Conservation (phyloP, 2,113 vertebrate species). For the Pardalotus punctatus region DNA sequence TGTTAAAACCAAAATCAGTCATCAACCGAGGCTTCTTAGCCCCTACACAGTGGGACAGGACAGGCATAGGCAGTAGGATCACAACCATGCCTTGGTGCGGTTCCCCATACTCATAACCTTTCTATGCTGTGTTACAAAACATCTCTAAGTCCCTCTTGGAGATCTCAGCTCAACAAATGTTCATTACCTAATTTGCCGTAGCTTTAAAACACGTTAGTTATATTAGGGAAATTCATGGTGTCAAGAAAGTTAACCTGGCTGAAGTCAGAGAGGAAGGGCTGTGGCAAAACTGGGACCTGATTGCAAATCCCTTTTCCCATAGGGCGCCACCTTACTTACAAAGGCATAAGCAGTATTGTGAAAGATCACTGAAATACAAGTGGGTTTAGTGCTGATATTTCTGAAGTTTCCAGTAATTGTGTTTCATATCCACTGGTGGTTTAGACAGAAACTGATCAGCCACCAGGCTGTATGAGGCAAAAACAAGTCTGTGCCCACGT, state of each 20-base stretch:
- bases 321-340: not conserved
- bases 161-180: not conserved
- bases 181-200: not conserved
- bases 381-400: not conserved
- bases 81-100: accelerated
- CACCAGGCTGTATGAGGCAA: accelerated
- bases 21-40: not conserved
- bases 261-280: not conserved
- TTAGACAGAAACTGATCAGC: not conserved
- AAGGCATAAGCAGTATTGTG: not conserved
- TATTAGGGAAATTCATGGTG: not conserved
- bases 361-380: not conserved
- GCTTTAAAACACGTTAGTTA: not conserved
- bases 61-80: not conserved
- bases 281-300: not conserved
- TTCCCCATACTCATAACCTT: accelerated
- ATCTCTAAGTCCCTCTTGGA: not conserved
- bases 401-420: not conserved
- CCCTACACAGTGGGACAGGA: not conserved
- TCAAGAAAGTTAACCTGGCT: not conserved
- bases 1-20: not conserved
- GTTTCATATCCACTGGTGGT: not conserved
- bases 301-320: not conserved
- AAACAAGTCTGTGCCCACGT: not conserved
- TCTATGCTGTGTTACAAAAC: not conserved